Evolutionary conservation across 1,140 invertebrate genomes (phyloP), one percentile per base, ranked within the genome.

Genomic region (Micrasema longulum): DNA sequence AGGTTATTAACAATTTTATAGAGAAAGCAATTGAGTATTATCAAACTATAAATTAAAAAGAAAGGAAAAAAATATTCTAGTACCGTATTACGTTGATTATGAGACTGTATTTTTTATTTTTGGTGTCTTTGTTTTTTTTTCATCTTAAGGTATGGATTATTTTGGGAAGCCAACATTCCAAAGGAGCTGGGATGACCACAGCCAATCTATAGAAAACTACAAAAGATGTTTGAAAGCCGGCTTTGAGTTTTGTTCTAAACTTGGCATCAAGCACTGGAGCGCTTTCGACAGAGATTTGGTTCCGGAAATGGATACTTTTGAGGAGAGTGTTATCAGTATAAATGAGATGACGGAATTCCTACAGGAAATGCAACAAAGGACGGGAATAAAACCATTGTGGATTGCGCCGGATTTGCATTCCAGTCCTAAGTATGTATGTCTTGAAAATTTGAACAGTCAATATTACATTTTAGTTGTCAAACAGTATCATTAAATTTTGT

Each of bases 161-260:
- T 85, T 85, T 79, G 85, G 87, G 2, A 80, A 82, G 72, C 80
- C 82, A 2, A 86, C 82, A 12, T 77, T 87, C 52, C 76, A 79
- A 6, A 78, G 88, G 10, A 80, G 83, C 0, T 90, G 89, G 89
- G 88, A 90, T 77, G 88, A 90, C 77, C 83, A 83, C 38, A 82
- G 84, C 2, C 80, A 87, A 68, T 79, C 84, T 4, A 60, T 89
- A 71, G 88, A 88, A 55, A 89, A 88, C 77, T 86, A 87, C 72
- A 90, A 90, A 71, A 82, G 87, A 6, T 82, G 86, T 57, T 77
- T 91, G n/a, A 82, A 87, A 71, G 89, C 88, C 0, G 86, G 84
- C 2, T 91, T 89, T 79, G 90, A 91, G 63, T 87, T 91, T 66
- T 90, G 89, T 77, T 76, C 76, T 2, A 91, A 91, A 79, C 82